Conservation (phyloP, 2,888 invertebrate species). For the Lypha dubia region DNA sequence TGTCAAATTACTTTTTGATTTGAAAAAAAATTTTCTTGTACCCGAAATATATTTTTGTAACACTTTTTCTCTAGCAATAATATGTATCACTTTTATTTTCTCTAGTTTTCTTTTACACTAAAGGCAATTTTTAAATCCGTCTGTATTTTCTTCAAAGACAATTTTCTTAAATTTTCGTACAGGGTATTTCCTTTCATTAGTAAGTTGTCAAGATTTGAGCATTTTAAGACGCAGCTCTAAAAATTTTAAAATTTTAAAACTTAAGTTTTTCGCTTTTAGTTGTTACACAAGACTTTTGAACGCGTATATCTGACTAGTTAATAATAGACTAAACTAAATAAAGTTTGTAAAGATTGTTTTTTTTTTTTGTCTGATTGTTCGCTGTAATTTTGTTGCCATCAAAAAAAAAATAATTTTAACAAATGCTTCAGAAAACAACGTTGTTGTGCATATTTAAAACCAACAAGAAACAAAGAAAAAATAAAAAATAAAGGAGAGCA, state of each 20-base stretch:
- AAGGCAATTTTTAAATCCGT: too few relatives aligned
- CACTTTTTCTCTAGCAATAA: too few relatives aligned
- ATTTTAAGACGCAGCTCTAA: background rate
- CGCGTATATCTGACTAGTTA: constrained; percentile 49
- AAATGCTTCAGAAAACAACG: constrained; percentile 28
- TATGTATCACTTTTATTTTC: too few relatives aligned
- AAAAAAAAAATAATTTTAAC: background rate
- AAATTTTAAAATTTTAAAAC: constrained; percentile 14
- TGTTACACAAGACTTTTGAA: constrained; percentile 5
- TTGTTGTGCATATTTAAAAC: constrained; percentile 18
- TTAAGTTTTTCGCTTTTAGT: background rate
- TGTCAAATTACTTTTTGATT: too few relatives aligned
- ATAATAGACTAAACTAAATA: constrained; percentile 62
- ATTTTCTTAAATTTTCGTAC: background rate
- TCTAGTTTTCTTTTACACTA: too few relatives aligned
- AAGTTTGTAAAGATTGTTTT: constrained; percentile 57
- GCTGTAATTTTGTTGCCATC: constrained; percentile 8
- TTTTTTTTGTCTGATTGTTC: constrained; percentile 22
- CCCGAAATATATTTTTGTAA: too few relatives aligned
- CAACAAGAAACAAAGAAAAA: too few relatives aligned
- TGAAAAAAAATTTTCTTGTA: too few relatives aligned
- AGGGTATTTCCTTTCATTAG: too few relatives aligned
- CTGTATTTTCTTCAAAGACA: too few relatives aligned
- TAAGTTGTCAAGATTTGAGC: background rate
- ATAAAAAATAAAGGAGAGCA: too few relatives aligned